Conservation (phyloP, 2,113 vertebrate genomes). For the Clarias magur region DNA sequence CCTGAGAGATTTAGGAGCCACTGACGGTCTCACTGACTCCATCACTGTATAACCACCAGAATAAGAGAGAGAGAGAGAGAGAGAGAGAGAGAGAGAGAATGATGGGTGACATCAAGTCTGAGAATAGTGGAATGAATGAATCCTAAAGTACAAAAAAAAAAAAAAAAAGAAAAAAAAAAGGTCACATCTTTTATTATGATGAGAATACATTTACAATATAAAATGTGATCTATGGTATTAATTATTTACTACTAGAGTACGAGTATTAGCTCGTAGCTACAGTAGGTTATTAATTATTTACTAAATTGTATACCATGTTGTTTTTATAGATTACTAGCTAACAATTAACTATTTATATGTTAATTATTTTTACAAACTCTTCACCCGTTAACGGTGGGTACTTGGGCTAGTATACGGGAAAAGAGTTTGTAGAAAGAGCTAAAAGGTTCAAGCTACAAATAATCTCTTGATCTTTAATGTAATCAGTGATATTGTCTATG, state of each 20-base stretch:
- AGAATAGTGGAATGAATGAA: background rate
- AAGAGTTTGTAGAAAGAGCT: too few species aligned
- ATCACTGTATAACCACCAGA: conserved; percentile 23
- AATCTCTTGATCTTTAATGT: too few species aligned
- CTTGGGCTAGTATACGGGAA: too few species aligned
- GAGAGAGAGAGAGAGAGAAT: background rate
- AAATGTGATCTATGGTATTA: background rate
- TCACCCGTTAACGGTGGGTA: too few species aligned
- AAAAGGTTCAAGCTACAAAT: too few species aligned
- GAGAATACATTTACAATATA: background rate
- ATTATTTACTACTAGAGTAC: background rate
- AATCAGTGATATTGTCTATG: too few species aligned
- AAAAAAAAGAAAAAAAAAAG: too few species aligned
- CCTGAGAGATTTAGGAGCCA: conserved; percentile 57
- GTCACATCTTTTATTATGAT: background rate
- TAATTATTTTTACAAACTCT: too few species aligned
- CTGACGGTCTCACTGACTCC: conserved; percentile 3
- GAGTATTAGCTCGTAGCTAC: background rate
- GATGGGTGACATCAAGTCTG: conserved; percentile 6
- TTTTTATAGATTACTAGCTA: background rate
- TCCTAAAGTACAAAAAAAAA: background rate
- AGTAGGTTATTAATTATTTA: background rate
- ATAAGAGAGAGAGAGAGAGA: conserved; percentile 53
- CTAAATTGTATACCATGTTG: background rate
- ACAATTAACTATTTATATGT: too few species aligned